Conservation (phyloP, 2,888 invertebrate species). For the Andrena camellia region DNA sequence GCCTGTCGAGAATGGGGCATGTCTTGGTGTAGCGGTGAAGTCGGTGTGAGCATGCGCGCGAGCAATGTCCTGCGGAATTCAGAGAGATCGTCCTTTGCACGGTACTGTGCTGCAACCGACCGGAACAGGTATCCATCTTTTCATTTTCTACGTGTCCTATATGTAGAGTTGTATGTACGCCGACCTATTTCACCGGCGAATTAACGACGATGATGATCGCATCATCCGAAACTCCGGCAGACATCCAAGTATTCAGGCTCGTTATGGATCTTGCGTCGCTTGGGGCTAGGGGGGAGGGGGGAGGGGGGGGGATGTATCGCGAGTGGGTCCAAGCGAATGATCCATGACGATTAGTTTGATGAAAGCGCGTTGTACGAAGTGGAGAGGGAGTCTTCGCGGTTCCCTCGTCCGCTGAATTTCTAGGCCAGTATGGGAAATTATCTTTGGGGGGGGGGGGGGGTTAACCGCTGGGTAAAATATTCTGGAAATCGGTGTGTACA, state of each 20-base stretch:
- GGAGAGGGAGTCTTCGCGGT: not conserved
- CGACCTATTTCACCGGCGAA: not conserved
- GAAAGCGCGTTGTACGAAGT: not conserved
- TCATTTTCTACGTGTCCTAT: slow-evolving; percentile 18
- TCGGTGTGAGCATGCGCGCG: slow-evolving; percentile 50
- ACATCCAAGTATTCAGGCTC: not conserved
- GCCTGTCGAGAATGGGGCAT: slow-evolving; percentile 78
- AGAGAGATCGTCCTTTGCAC: slow-evolving; percentile 28
- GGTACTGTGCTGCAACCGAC: slow-evolving; percentile 16
- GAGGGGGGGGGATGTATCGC: not conserved
- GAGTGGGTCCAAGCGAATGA: not conserved
- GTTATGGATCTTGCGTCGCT: not conserved
- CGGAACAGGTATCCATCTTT: not conserved
- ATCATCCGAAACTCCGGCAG: not conserved
- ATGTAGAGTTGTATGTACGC: not conserved
- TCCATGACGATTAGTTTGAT: not conserved
- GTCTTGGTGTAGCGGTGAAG: slow-evolving; percentile 49
- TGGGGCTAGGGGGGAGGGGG: not conserved
- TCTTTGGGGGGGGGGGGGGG: no score
- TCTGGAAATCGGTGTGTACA: not conserved
- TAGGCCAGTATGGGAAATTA: no score
- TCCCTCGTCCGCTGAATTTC: no score
- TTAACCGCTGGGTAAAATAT: not conserved
- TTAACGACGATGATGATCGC: slow-evolving; percentile 6
- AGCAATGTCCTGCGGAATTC: slow-evolving; percentile 19